These are phyloP conservation scores for Emberiza fucata DNA, from an alignment of 2,113 vertebrate genomes.

Conservation along the genomic window DNA sequence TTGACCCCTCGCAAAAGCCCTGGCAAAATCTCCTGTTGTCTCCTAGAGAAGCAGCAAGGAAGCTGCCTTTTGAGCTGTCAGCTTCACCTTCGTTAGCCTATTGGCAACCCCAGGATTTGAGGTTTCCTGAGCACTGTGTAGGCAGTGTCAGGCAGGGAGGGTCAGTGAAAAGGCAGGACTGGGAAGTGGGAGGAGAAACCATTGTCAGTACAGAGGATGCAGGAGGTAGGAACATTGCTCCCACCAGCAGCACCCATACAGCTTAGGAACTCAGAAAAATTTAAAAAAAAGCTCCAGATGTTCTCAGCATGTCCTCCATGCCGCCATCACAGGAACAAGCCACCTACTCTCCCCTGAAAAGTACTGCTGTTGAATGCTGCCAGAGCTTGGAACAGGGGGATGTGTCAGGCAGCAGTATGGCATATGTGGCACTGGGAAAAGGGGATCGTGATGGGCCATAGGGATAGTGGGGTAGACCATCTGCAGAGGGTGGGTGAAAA, in stretches of 20 bases:
- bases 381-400: background rate
- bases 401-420: background rate
- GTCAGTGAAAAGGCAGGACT: background rate
- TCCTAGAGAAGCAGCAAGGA: background rate
- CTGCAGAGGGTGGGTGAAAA: background rate
- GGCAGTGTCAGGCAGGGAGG: background rate
- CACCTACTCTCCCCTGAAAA: accelerated
- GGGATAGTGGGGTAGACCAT: background rate
- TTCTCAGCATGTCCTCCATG: background rate
- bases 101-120: background rate
- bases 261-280: background rate
- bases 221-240: accelerated
- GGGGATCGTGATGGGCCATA: background rate
- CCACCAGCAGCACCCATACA: background rate
- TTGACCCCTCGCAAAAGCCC: background rate
- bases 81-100: background rate
- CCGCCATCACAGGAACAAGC: background rate
- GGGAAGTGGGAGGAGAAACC: background rate
- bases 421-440: background rate
- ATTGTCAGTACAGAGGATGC: background rate
- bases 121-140: background rate
- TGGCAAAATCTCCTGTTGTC: background rate
- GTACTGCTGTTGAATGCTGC: background rate
- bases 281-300: background rate
- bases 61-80: background rate